Percentiles rank a stretch among this genome's conserved stretches.
phyloP scores from a whole-genome alignment of 2,113 vertebrate genomes.

The Pelobates fuscus region DNA sequence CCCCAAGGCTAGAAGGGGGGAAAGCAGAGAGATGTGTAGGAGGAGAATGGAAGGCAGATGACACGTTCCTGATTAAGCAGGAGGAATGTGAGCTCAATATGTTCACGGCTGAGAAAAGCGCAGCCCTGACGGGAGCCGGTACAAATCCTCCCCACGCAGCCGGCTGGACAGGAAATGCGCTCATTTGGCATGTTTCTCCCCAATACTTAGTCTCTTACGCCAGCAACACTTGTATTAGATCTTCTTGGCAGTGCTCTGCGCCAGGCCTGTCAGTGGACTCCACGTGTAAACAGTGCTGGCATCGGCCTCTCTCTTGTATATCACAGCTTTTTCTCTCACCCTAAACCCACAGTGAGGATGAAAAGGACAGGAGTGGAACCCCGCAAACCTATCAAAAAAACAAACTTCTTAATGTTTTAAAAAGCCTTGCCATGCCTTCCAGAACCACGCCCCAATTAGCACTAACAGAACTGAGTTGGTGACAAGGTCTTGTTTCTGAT shows the following conservation, averaged over 20 bases:
- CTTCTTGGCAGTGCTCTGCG: conserved; percentile 23
- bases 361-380: background rate
- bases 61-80: conserved; percentile 43
- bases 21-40: conserved; percentile 14
- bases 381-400: background rate
- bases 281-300: conserved; percentile 11
- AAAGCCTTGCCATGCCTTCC: background rate
- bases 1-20: conserved; percentile 25
- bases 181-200: conserved; percentile 32
- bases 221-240: conserved; percentile 29
- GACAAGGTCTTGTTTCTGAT: too few relatives aligned
- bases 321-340: conserved; percentile 11
- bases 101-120: conserved; percentile 46
- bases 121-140: conserved; percentile 35
- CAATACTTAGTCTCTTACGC: conserved; percentile 15
- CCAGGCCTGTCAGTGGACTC: conserved; percentile 35
- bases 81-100: conserved; percentile 43
- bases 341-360: background rate
- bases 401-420: background rate
- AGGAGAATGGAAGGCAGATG: conserved; percentile 42
- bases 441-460: too few relatives aligned
- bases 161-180: conserved; percentile 44
- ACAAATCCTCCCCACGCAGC: conserved; percentile 46
- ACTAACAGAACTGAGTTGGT: too few relatives aligned
- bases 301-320: conserved; percentile 27